A percentile compares a stretch with the other conserved stretches of the same genome.
Conservation (phyloP, 2,113 vertebrate species). For the Trematocara macrostoma region DNA sequence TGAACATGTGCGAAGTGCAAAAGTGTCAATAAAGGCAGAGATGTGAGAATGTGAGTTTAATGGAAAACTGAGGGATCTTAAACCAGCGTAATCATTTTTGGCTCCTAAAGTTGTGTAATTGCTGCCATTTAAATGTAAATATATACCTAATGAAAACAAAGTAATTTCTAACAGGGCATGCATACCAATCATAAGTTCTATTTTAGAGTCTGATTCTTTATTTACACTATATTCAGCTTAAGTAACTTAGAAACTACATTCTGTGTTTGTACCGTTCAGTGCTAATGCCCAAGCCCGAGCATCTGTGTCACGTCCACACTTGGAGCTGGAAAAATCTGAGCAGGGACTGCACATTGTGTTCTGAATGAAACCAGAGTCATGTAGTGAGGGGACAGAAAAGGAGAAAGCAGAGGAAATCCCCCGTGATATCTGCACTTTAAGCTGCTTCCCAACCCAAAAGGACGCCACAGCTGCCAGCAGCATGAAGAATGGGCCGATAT, state of each 20-base stretch:
- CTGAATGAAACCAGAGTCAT: not conserved
- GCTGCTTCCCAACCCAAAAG: not conserved
- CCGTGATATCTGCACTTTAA: not conserved
- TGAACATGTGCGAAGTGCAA: not conserved
- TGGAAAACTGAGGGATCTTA: not conserved
- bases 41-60: not conserved
- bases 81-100: not conserved
- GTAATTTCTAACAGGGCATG: not conserved
- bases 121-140: not conserved
- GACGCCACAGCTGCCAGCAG: not conserved
- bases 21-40: not conserved
- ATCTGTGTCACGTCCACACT: not conserved
- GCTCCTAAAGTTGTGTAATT: not conserved
- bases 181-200: not conserved
- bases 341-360: not conserved
- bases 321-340: not conserved
- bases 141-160: not conserved
- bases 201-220: not conserved
- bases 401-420: constrained; percentile 5
- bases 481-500: not conserved
- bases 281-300: not conserved
- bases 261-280: not conserved
- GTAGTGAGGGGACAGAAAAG: not conserved
- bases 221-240: not conserved
- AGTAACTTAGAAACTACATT: not conserved